Evolutionary conservation across 1,140 invertebrate species (phyloP).

Genomic region (Eriocheir sinensis): DNA sequence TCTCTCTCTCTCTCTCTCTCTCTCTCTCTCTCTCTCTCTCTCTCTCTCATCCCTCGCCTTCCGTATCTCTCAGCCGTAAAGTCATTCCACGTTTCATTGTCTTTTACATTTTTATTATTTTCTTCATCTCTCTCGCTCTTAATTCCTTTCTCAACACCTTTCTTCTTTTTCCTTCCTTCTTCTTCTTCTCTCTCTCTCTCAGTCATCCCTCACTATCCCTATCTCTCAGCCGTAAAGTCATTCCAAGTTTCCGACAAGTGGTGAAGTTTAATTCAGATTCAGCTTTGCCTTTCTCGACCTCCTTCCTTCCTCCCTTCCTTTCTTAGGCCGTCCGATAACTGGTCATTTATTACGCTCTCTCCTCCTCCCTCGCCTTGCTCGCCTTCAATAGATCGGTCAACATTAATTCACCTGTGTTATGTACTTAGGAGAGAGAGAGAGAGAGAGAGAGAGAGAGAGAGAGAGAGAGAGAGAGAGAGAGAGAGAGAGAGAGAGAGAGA

Average conservation of each 20-base stretch:
- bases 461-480: slow-evolving; percentile 22
- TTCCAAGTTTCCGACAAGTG: no score
- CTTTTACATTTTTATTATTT: neutral
- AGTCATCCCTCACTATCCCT: no score
- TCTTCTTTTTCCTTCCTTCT: no score
- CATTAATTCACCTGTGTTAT: neutral
- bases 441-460: slow-evolving; percentile 22
- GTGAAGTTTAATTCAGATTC: no score
- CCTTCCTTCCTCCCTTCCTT: neutral
- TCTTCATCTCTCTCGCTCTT: neutral
- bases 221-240: no score
- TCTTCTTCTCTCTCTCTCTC: no score
- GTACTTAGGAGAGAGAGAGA: neutral
- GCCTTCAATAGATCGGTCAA: neutral
- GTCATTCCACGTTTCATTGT: neutral
- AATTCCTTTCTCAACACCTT: neutral
- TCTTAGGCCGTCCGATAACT: neutral
- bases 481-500: neutral
- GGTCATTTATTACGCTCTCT: neutral
- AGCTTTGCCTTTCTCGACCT: no score
- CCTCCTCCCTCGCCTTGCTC: neutral
- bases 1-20: neutral
- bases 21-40: neutral
- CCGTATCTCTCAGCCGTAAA: neutral
- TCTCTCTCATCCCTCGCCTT: slow-evolving; percentile 17